A percentile compares a stretch with the other conserved stretches of the same genome.
Conservation (phyloP, 2,797 vertebrate species). For the Poecilia gillii region DNA sequence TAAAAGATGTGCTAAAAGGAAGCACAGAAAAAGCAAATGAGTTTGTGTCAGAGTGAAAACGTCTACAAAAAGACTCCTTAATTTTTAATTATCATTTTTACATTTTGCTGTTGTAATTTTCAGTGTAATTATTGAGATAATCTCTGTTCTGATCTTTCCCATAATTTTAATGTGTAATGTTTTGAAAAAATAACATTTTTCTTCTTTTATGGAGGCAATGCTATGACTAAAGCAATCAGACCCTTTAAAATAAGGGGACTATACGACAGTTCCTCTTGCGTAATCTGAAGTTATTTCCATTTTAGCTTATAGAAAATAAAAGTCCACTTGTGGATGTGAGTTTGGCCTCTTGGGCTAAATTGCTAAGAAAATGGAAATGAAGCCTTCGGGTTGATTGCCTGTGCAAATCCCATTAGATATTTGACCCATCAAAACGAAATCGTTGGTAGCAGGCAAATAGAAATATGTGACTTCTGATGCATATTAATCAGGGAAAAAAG, state of each 20-base stretch:
- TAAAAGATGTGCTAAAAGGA: not conserved
- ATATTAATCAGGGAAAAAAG: constrained; percentile 69
- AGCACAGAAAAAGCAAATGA: not conserved
- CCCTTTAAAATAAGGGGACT: not conserved
- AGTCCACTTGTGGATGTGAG: constrained; percentile 19
- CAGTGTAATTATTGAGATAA: constrained; percentile 54
- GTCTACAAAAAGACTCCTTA: not conserved
- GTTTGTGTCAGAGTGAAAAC: not conserved
- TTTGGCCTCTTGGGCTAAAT: constrained; percentile 39
- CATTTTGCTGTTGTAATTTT: constrained; percentile 34
- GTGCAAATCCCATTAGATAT: constrained; percentile 73
- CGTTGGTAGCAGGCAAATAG: constrained; percentile 63
- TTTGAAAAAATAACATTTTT: not conserved
- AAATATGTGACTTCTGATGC: constrained; percentile 53
- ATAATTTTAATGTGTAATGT: constrained; percentile 15
- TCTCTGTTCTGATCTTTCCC: constrained; percentile 40
- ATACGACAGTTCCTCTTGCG: not conserved
- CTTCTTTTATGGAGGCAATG: not conserved
- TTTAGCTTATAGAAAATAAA: constrained; percentile 12
- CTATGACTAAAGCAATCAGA: not conserved
- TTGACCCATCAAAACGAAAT: constrained; percentile 70
- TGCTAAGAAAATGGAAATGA: constrained; percentile 55
- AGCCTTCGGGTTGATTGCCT: constrained; percentile 67
- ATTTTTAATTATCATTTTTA: not conserved
- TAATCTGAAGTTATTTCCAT: constrained; percentile 28